Conservation (phyloP, 2,888 invertebrate genomes). For the Teleiodes luculella region DNA sequence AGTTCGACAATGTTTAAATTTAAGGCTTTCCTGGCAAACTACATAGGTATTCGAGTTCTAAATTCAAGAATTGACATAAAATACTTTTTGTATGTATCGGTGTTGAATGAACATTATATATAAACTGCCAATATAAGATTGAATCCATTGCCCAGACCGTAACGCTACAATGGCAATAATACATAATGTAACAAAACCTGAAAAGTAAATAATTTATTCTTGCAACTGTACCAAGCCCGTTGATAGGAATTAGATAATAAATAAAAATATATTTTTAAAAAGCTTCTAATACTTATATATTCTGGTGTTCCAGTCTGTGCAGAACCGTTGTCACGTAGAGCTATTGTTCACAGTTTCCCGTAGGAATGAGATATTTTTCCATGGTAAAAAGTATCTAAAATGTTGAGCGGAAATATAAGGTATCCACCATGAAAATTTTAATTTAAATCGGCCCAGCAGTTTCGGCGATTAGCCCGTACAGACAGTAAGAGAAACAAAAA, state of each 20-base stretch:
- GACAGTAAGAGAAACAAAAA: too few species aligned
- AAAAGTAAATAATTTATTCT: constrained; percentile 65
- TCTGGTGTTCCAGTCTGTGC: too few species aligned
- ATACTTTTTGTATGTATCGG: constrained; percentile 45
- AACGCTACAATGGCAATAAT: constrained; percentile 45
- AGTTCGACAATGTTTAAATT: constrained; percentile 52
- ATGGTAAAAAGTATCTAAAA: too few species aligned
- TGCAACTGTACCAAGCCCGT: constrained; percentile 74
- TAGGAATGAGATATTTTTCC: too few species aligned
- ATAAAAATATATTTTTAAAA: constrained; percentile 75
- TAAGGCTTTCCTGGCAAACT: constrained; percentile 67
- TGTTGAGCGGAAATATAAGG: too few species aligned
- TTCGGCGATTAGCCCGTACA: too few species aligned
- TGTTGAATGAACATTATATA: constrained; percentile 24
- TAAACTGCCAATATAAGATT: constrained; percentile 22
- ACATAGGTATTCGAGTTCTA: constrained; percentile 46
- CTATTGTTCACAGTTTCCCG: too few species aligned
- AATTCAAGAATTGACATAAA: constrained; percentile 33
- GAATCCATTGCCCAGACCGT: constrained; percentile 30
- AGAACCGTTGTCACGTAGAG: too few species aligned
- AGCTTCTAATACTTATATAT: constrained; percentile 39
- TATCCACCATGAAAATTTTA: too few species aligned
- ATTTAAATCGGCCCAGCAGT: too few species aligned
- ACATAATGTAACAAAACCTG: constrained; percentile 51
- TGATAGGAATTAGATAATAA: constrained; percentile 76